Base-by-base conservation (phyloP, 2,888 invertebrate species). In the Colletes collaris region DNA sequence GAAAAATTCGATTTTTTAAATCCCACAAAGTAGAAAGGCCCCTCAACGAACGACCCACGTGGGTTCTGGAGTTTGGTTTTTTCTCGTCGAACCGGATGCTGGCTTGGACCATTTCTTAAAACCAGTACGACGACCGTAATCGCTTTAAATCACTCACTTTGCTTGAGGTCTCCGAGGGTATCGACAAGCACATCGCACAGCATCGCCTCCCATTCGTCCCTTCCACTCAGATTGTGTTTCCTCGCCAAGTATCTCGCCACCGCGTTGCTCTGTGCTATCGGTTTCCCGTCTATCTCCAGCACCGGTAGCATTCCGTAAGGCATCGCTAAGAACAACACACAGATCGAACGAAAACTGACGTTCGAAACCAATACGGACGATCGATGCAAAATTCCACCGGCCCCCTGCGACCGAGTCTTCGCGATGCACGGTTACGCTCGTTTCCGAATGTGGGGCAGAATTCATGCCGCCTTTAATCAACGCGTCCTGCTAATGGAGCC, bases 251-350 rank as follows among this genome's bases (percentile, higher is more conserved):
- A 95, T 86, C 95, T 92, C 6, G 94, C 94, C 73, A 95, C 94
- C 8, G 95, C 95, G 84, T 94, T 94, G 81, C 94, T 94, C 85
- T 95, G 95, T 50, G 94, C 93, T 53, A 94, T 93, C 68, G 92
- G 91, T 82, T 94, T 93, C n/a, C 95, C 95, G 86, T 95, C 94
- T 71, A 95, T 93, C 90, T 95, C 95, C 87, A 95, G 89, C 37
- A 95, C 94, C 1, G 95, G 95, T 59, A 95, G 91, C 92, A 94
- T 94, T 65, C 95, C 95, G 84, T 94, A 95, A 10, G 95, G 95
- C 90, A 94, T 94, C 67, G 91, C 95, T 95, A 69, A 37, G 53
- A 78, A 78, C 62, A 76, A 76, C 27, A 68, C 35, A 63, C 55
- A 27, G 40, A 35, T 58, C 49, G 60, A 72, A 49, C 16, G 27